Percentiles rank a stretch among this genome's conserved stretches.
Conservation (phyloP, 2,113 vertebrate genomes). For the Parus major region DNA sequence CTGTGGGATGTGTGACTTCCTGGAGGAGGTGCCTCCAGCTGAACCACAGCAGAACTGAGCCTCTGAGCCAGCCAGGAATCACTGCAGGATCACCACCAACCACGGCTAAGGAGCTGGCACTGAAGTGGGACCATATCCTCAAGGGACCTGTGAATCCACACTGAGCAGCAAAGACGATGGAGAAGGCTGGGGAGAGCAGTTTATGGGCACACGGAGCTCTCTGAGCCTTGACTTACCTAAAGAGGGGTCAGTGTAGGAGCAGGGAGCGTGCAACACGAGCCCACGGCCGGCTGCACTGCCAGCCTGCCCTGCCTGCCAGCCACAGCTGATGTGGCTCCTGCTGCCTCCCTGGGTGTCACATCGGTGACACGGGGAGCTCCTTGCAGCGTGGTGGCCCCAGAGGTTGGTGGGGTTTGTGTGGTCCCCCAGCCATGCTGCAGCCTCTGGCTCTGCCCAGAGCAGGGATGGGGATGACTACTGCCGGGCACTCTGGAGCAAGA, state of each 20-base stretch:
- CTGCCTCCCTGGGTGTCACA: background rate
- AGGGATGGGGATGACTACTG: rapidly evolving
- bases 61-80: background rate
- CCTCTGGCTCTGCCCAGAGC: rapidly evolving
- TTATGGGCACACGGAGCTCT: rapidly evolving
- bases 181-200: background rate
- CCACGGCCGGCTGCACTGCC: rapidly evolving
- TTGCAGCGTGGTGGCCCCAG: background rate
- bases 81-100: background rate
- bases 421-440: background rate
- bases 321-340: rapidly evolving
- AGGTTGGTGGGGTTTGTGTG: background rate
- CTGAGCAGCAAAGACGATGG: rapidly evolving
- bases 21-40: background rate
- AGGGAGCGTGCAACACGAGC: rapidly evolving
- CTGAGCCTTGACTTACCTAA: background rate
- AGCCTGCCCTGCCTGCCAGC: background rate
- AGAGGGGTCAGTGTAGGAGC: background rate
- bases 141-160: background rate
- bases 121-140: background rate
- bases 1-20: background rate
- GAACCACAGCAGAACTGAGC: background rate
- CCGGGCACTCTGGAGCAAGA: background rate
- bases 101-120: background rate
- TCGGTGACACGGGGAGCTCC: rapidly evolving